Evolutionary conservation across 2,113 vertebrate species (phyloP).

Genomic region (Seriola quinqueradiata): DNA sequence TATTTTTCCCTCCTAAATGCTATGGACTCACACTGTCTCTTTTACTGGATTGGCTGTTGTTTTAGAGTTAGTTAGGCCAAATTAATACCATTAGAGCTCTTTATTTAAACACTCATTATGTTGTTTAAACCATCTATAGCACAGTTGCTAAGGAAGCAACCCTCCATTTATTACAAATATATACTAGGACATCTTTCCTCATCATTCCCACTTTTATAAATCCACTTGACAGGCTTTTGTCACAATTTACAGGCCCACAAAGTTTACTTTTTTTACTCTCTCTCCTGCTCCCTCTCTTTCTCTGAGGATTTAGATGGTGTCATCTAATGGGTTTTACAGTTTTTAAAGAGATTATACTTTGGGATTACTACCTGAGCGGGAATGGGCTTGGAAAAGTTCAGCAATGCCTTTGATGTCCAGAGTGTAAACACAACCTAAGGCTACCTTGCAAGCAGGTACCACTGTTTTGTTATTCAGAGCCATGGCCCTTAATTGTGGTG

Average conservation of each 20-base stretch:
- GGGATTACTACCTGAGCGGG: slow-evolving; percentile 86
- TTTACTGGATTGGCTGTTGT: slow-evolving; percentile 66
- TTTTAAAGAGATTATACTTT: slow-evolving; percentile 85
- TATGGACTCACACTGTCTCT: background rate
- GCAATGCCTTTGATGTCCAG: slow-evolving; percentile 86
- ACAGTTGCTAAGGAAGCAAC: slow-evolving; percentile 68
- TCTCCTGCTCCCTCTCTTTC: slow-evolving; percentile 33
- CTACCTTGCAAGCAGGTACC: slow-evolving; percentile 78
- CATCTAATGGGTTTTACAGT: slow-evolving; percentile 86
- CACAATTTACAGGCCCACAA: slow-evolving; percentile 50
- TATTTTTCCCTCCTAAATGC: background rate
- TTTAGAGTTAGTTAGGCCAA: slow-evolving; percentile 70
- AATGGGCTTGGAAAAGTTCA: slow-evolving; percentile 81
- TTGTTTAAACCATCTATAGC: slow-evolving; percentile 72
- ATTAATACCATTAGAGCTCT: slow-evolving; percentile 71
- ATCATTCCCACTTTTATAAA: slow-evolving; percentile 45
- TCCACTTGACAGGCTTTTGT: slow-evolving; percentile 60
- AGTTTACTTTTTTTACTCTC: slow-evolving; percentile 48
- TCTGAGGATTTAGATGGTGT: slow-evolving; percentile 82
- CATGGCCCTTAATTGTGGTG: slow-evolving; percentile 82
- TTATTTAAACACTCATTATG: slow-evolving; percentile 75
- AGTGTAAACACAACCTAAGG: slow-evolving; percentile 85
- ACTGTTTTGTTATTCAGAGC: slow-evolving; percentile 85
- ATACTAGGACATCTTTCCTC: slow-evolving; percentile 68
- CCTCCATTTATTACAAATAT: slow-evolving; percentile 67